phyloP scores from a whole-genome alignment of 2,797 vertebrate genomes.

The Clarias platycephalus region DNA sequence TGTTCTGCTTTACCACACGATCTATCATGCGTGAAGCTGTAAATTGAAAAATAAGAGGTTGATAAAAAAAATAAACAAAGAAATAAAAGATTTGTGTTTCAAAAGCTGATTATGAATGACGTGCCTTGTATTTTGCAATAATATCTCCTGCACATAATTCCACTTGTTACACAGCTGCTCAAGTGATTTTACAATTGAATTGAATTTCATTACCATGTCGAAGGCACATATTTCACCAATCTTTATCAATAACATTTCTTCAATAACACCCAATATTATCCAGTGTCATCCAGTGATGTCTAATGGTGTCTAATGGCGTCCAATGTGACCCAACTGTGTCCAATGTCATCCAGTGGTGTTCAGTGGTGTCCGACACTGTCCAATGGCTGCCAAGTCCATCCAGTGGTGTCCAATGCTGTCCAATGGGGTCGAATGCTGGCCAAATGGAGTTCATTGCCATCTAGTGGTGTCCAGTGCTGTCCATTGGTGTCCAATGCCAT shows the following conservation, averaged over 20 bases:
- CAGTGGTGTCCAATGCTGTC: background rate
- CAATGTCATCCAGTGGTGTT: too few relatives aligned
- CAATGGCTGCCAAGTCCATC: too few relatives aligned
- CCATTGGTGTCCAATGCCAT: too few relatives aligned
- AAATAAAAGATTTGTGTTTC: background rate
- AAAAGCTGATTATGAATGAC: background rate
- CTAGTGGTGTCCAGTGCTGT: too few relatives aligned
- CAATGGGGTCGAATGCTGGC: background rate
- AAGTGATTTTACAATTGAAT: background rate
- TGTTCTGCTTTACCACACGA: conserved; percentile 3
- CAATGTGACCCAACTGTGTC: background rate
- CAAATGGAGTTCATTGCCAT: too few relatives aligned
- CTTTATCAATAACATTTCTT: background rate
- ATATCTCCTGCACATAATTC: background rate
- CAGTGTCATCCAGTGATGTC: too few relatives aligned
- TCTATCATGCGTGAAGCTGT: background rate
- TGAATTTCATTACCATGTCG: background rate
- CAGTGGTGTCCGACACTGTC: too few relatives aligned
- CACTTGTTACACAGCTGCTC: background rate
- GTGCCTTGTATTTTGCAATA: background rate
- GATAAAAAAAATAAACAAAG: background rate
- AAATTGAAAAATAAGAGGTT: background rate
- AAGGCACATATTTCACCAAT: background rate
- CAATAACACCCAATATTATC: background rate
- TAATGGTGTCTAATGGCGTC: too few relatives aligned